These are phyloP conservation scores for Seriola rivoliana DNA, from an alignment of 2,113 vertebrate species.

Conservation along the genomic window DNA sequence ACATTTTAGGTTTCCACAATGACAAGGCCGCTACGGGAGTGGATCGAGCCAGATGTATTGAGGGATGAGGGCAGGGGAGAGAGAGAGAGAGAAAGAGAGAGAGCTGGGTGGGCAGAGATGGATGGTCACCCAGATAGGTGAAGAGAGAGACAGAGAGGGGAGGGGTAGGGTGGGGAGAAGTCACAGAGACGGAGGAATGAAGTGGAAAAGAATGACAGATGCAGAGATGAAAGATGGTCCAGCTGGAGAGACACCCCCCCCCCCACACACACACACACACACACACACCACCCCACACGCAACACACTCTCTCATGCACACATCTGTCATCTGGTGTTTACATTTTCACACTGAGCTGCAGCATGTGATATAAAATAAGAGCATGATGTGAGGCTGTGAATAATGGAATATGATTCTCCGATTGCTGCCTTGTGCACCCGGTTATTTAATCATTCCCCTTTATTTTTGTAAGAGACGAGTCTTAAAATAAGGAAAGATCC, in stretches of 20 bases:
- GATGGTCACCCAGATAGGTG: conserved; percentile 33
- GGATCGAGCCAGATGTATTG: conserved; percentile 34
- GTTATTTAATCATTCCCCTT: not conserved
- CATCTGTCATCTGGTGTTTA: conserved; percentile 40
- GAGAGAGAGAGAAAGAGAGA: conserved; percentile 20
- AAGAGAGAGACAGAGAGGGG: conserved; percentile 32
- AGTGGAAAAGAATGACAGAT: conserved; percentile 58
- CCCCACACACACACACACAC: conserved; percentile 15
- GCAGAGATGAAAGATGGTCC: conserved; percentile 58
- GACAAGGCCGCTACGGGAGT: conserved; percentile 11
- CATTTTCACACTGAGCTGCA: conserved; percentile 10
- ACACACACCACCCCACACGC: not conserved
- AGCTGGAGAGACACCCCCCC: conserved; percentile 47
- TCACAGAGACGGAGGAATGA: conserved; percentile 48
- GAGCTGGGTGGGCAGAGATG: conserved; percentile 52
- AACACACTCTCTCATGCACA: not conserved
- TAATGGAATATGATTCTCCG: not conserved
- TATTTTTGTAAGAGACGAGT: not conserved
- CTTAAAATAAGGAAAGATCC: not conserved
- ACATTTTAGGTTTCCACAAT: conserved; percentile 10
- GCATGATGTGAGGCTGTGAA: conserved; percentile 1
- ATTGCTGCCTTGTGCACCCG: not conserved
- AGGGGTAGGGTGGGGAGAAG: conserved; percentile 21
- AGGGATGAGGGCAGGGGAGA: conserved; percentile 52
- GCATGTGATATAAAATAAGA: conserved; percentile 10